Evolutionary conservation across 2,797 vertebrate genomes (phyloP), one percentile per base, ranked within the genome.

Genomic region (Liparis tanakae): DNA sequence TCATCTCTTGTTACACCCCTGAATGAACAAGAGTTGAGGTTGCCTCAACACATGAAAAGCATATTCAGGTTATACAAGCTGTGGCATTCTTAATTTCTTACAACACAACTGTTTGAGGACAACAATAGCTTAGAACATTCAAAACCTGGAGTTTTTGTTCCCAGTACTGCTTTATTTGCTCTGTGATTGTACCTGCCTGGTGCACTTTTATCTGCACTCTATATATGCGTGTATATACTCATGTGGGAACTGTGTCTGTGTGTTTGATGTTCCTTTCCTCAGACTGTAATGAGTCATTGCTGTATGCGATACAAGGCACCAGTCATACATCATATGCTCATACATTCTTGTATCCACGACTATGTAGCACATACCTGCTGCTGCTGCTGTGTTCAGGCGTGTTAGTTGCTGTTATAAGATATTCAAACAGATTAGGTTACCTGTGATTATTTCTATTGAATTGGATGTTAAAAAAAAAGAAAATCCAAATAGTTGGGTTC

Each of bases 201-300:
- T 64, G 48, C 55, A 72, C 63, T 76, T 57, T 70, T 67, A 63
- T 76, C 44, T 81, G 70, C 39, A n/a, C 43, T 76, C 30, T 70
- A 72, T 70, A 74, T 82, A 70, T 76, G 72, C 44, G 68, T 81
- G 68, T 74, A 67, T 74, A 67, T 73, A 68, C 75, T 66, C 79
- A 69, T 83, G 77, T 50, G 68, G 69, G 72, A 77, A 79, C 79
- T 76, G 78, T 89, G 84, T n/a, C 84, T 67, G 64, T 83, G 64
- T 83, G 82, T 78, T 78, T 87, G 79, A 80, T 79, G 82, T 89
- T 87, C 76, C 82, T 69, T 83, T 83, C 74, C 84, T 87, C 67
- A 84, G 82, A 85, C 79, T 61, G 70, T 65, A 78, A 81, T 92
- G 91, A 91, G 80, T 91, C 91, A 92, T 25, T 66, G 67, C 69